These are phyloP conservation scores for Malacoraja senta DNA, from an alignment of 2,797 vertebrate genomes.

Conservation along the genomic window DNA sequence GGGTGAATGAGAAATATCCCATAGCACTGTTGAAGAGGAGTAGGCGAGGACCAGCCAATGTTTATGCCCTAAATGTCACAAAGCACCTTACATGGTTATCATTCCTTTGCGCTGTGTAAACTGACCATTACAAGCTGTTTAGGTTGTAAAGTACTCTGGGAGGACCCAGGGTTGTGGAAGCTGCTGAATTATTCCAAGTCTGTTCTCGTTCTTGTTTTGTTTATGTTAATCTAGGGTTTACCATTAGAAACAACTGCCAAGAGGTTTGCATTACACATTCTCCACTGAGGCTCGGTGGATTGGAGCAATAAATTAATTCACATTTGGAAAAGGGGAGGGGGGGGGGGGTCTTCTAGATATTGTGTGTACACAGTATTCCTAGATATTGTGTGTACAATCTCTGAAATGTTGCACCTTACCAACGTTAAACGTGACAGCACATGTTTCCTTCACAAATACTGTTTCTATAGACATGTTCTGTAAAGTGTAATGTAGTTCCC, in stretches of 20 bases:
- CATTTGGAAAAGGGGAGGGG: not conserved
- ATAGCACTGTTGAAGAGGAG: not conserved
- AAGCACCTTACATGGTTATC: not conserved
- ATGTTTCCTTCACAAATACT: not conserved
- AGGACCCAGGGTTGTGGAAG: not conserved
- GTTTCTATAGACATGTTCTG: not conserved
- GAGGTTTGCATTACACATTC: not conserved
- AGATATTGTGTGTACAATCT: not conserved
- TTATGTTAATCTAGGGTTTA: not conserved
- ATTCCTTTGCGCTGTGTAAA: not conserved
- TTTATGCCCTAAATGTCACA: not conserved
- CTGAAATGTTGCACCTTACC: not conserved
- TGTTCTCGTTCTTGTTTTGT: not conserved
- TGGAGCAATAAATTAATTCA: not conserved
- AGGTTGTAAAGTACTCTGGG: not conserved
- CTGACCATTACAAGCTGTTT: not conserved
- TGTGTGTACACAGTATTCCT: not conserved
- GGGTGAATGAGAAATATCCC: not conserved
- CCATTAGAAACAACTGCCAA: not conserved
- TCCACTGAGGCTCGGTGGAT: not conserved
- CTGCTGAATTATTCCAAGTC: not conserved
- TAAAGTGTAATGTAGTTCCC: not conserved
- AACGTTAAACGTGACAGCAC: not conserved
- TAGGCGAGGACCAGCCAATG: not conserved
- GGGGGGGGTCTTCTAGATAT: not conserved